Evolutionary conservation across 2,797 vertebrate genomes (phyloP).

Genomic region (Kryptopterus vitreolus): DNA sequence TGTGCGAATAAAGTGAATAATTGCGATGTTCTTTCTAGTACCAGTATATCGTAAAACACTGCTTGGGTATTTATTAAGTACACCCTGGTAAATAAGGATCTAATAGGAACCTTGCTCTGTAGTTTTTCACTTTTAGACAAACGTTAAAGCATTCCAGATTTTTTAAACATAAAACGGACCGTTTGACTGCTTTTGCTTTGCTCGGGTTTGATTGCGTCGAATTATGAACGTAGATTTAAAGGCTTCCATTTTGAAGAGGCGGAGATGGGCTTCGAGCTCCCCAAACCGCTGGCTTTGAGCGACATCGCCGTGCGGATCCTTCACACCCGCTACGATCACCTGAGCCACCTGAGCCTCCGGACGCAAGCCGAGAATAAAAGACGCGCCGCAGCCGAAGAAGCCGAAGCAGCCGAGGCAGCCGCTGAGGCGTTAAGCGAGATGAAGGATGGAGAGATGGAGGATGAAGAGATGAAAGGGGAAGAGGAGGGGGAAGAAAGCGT

Average conservation of each 20-base stretch:
- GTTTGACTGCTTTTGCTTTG: no score
- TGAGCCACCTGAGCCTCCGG: conserved; percentile 68
- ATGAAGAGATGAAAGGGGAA: conserved; percentile 15
- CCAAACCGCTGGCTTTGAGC: conserved; percentile 76
- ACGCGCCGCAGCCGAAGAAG: conserved; percentile 28
- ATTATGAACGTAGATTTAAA: conserved; percentile 72
- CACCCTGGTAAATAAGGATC: no score
- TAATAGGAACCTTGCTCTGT: no score
- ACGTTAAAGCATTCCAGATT: no score
- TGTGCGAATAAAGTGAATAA: no score
- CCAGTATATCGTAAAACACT: no score
- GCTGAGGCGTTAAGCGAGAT: background rate
- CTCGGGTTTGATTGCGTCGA: background rate
- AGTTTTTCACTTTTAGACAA: no score
- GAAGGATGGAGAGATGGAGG: background rate
- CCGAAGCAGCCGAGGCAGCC: background rate
- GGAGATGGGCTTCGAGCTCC: conserved; percentile 79
- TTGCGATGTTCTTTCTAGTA: no score
- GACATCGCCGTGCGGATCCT: conserved; percentile 79
- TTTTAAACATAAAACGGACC: no score
- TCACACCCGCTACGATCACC: conserved; percentile 85
- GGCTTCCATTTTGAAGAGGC: conserved; percentile 72
- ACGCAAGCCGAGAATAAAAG: conserved; percentile 33
- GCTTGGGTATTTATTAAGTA: no score
- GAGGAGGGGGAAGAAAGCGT: conserved; percentile 19